Evolutionary conservation across 1,140 invertebrate genomes (phyloP).

Genomic region (Trigoniulus corallinus): DNA sequence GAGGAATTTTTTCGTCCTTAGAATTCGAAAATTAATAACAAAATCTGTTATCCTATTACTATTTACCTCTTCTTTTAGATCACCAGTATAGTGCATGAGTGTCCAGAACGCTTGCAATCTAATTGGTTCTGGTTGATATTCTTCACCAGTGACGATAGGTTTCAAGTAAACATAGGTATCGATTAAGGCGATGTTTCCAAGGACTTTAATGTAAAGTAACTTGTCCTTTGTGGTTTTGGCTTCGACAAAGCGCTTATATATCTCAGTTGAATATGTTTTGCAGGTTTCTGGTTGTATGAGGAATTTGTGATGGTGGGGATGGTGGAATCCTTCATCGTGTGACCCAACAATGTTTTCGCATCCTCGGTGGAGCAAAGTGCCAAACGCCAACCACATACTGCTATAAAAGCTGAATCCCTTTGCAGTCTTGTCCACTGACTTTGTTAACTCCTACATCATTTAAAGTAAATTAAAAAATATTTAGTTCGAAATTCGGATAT

Average conservation of each 20-base stretch:
- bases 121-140: neutral
- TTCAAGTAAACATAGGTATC: neutral
- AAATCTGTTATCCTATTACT: neutral
- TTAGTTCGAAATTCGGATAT: neutral
- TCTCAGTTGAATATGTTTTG: neutral
- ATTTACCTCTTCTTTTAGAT: neutral
- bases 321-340: neutral
- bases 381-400: neutral
- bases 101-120: neutral
- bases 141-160: neutral
- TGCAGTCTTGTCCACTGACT: too few relatives aligned
- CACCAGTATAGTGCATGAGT: neutral
- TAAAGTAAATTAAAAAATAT: neutral
- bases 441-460: neutral
- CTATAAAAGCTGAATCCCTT: too few relatives aligned
- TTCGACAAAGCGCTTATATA: neutral
- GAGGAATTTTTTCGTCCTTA: neutral
- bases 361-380: conserved; percentile 1
- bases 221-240: neutral
- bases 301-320: neutral
- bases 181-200: neutral
- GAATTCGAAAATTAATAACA: neutral
- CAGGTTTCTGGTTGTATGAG: neutral
- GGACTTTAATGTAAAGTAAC: neutral
- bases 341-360: neutral